Conservation (phyloP, 2,113 vertebrate species). For the Varanus komodoensis region DNA sequence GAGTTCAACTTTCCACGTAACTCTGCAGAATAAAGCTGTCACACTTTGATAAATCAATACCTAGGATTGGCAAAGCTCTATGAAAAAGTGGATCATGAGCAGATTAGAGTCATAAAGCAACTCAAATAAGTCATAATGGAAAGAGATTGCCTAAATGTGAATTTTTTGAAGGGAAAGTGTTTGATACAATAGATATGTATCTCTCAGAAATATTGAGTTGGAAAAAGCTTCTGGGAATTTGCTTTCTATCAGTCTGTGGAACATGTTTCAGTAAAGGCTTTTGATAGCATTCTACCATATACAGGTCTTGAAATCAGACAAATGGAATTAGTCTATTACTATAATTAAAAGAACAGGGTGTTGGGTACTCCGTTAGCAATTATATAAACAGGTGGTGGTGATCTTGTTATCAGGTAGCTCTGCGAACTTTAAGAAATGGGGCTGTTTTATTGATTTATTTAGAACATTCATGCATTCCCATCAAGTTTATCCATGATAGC, state of each 20-base stretch:
- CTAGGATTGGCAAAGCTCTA: constrained; percentile 20
- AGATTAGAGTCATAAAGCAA: constrained; percentile 26
- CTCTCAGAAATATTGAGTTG: background rate
- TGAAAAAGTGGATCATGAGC: constrained; percentile 11
- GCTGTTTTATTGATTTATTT: background rate
- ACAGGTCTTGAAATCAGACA: background rate
- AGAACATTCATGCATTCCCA: background rate
- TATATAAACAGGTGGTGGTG: background rate
- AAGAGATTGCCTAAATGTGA: background rate
- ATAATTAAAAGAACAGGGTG: background rate
- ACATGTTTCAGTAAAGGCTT: background rate
- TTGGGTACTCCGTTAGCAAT: background rate
- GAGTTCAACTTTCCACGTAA: constrained; percentile 30
- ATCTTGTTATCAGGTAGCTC: background rate
- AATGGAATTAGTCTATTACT: background rate
- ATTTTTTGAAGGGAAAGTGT: constrained; percentile 22
- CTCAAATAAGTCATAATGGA: constrained; percentile 21
- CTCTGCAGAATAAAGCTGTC: constrained; percentile 26
- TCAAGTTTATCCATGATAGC: background rate
- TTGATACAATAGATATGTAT: background rate
- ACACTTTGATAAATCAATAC: constrained; percentile 32
- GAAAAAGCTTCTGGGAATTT: background rate
- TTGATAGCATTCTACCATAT: background rate
- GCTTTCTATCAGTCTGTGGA: background rate
- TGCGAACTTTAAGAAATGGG: background rate